Evolutionary conservation across 2,113 vertebrate species (phyloP), one percentile per base, ranked within the genome.

Genomic region (Onychorhynchus coronatus): DNA sequence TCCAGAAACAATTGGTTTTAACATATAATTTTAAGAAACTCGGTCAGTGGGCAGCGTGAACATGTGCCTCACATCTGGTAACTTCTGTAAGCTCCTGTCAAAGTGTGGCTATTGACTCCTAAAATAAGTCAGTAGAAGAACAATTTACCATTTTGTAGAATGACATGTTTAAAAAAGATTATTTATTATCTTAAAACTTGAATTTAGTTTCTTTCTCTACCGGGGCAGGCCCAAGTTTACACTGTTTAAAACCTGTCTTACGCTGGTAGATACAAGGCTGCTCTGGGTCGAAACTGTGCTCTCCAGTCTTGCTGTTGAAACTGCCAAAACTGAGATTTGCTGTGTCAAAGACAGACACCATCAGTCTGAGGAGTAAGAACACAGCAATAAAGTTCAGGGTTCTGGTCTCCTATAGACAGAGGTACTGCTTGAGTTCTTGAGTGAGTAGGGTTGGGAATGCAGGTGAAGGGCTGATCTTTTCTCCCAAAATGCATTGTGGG

Each of bases 91-190:
- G 28, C 8, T 62, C 31, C 59, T 55, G 24, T 65, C 12, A 65
- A 82, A 90, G 61, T 47, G 27, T 44, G 22, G 5, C 24, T 85
- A 31, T 56, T 52, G 15, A 42, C 31, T 58, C 24, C n/a, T 66
- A 81, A 77, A 91, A 63, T 50, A 88, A 62, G 37, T 39, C 14
- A 35, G 16, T 10, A 52, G 27, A 74, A 66, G 12, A 80, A 47
- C 9, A 82, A 41, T 41, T 65, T 76, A 28, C 5, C 25, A 11
- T 80, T 86, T 83, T 80, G n/a, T 41, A 44, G 31, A 56, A 61
- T 66, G 2, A 31, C 1, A 1, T 24, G 18, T 76, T 90, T 56
- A 4, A 23, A 41, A 44, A 16, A 4, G 3, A 1, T 8, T 63
- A 4, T 81, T 90, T 59, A 27, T 11, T 87, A 12, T 17, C 30